Percentiles rank a stretch among this genome's conserved stretches.
Evolutionary conservation across 2,888 invertebrate species (phyloP).

Genomic region (Calameuta idolon): DNA sequence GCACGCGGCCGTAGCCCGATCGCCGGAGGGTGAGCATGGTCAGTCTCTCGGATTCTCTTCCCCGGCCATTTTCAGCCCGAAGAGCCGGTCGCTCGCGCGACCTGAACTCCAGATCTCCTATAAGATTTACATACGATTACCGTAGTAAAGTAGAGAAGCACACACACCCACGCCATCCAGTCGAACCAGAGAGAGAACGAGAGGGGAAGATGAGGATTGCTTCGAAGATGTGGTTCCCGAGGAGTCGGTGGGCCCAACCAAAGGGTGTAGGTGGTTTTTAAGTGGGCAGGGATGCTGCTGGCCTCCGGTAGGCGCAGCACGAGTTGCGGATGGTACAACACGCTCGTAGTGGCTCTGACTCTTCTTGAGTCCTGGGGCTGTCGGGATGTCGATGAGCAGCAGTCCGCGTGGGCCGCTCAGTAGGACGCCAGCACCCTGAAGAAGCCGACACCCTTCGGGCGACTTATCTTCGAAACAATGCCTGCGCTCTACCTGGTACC

Average conservation of each 20-base stretch:
- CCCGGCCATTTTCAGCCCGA: constrained; percentile 24
- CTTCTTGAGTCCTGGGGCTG: constrained; percentile 55
- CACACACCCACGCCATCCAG: constrained; percentile 61
- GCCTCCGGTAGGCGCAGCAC: not conserved
- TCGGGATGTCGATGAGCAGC: constrained; percentile 61
- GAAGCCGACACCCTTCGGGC: constrained; percentile 62
- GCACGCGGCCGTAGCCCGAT: constrained; percentile 58
- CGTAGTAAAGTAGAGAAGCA: constrained; percentile 57
- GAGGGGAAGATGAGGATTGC: constrained; percentile 8
- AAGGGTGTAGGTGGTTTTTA: not conserved
- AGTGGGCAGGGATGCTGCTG: not conserved
- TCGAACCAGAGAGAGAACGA: constrained; percentile 20
- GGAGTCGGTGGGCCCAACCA: constrained; percentile 2
- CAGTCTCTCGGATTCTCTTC: constrained; percentile 53
- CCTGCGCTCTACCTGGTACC: constrained; percentile 27
- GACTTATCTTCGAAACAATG: constrained; percentile 52
- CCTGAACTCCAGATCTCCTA: constrained; percentile 53
- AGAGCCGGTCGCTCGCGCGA: constrained; percentile 48
- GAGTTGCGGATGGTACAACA: not conserved
- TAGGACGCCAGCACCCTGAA: constrained; percentile 65
- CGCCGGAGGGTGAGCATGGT: constrained; percentile 53
- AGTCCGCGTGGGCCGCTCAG: constrained; percentile 65
- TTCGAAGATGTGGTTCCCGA: constrained; percentile 10
- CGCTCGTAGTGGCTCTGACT: constrained; percentile 34
- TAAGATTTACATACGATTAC: constrained; percentile 67